phyloP scores from a whole-genome alignment of 2,113 vertebrate species.

The Rostratula benghalensis region DNA sequence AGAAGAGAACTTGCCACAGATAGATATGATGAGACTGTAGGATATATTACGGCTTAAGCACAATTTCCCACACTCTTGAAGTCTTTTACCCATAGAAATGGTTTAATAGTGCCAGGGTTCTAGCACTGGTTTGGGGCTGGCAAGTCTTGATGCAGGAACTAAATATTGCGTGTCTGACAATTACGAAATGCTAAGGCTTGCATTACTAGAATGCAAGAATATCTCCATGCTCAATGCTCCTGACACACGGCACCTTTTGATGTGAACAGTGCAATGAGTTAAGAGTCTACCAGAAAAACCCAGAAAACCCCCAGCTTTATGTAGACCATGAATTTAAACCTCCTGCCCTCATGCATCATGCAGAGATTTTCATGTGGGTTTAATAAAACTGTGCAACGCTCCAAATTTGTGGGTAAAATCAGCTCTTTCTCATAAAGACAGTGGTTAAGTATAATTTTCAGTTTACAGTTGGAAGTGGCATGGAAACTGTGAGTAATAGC shows the following conservation, averaged over 20 bases:
- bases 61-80: not conserved
- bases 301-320: not conserved
- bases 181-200: not conserved
- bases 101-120: not conserved
- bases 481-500: conserved; percentile 52
- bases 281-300: not conserved
- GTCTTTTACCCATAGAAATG: not conserved
- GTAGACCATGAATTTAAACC: not conserved
- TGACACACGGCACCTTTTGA: not conserved
- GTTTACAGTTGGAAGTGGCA: not conserved
- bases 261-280: not conserved
- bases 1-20: not conserved
- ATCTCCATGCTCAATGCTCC: not conserved
- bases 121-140: not conserved
- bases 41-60: not conserved
- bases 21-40: not conserved
- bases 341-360: not conserved
- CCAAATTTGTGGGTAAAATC: conserved; percentile 47
- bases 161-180: not conserved
- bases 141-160: not conserved
- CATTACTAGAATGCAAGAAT: not conserved
- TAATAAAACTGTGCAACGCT: conserved; percentile 24
- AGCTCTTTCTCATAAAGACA: conserved; percentile 35
- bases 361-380: conserved; percentile 43
- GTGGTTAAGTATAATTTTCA: conserved; percentile 28